Conservation (phyloP, 2,113 vertebrate genomes). For the Ailuropoda melanoleuca region DNA sequence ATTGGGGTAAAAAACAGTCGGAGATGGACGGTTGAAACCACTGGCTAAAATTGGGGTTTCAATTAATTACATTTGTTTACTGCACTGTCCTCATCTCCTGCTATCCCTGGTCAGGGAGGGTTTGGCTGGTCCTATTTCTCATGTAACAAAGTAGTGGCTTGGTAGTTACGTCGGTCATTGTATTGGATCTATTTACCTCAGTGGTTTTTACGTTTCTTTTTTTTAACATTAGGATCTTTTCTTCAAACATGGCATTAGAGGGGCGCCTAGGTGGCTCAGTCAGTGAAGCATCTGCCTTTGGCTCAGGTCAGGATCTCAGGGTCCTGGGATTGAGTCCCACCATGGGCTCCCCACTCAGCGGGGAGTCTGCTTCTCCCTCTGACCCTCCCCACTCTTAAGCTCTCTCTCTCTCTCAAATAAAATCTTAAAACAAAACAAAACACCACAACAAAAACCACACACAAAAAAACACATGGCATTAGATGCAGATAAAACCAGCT, state of each 20-base stretch:
- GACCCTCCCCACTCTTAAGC: no score
- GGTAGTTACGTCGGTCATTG: background rate
- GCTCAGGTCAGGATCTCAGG: no score
- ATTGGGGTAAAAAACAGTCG: background rate
- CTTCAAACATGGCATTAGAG: background rate
- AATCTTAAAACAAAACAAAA: no score
- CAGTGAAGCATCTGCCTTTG: no score
- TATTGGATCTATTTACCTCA: background rate
- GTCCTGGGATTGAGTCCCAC: no score
- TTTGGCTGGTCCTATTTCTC: background rate
- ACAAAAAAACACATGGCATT: background rate
- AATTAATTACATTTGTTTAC: background rate
- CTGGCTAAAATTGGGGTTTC: constrained; percentile 39
- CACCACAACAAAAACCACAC: no score
- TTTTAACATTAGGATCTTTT: background rate
- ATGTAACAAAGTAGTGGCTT: background rate
- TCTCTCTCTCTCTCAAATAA: no score
- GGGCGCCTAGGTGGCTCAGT: no score
- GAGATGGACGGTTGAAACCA: background rate
- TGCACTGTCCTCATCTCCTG: background rate
- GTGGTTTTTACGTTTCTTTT: background rate
- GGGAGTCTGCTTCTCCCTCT: no score
- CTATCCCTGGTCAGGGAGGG: background rate
- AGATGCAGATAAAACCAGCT: background rate
- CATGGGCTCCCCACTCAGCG: no score